phyloP scores from a whole-genome alignment of 2,888 invertebrate species.

The Nomada goodeniana region DNA sequence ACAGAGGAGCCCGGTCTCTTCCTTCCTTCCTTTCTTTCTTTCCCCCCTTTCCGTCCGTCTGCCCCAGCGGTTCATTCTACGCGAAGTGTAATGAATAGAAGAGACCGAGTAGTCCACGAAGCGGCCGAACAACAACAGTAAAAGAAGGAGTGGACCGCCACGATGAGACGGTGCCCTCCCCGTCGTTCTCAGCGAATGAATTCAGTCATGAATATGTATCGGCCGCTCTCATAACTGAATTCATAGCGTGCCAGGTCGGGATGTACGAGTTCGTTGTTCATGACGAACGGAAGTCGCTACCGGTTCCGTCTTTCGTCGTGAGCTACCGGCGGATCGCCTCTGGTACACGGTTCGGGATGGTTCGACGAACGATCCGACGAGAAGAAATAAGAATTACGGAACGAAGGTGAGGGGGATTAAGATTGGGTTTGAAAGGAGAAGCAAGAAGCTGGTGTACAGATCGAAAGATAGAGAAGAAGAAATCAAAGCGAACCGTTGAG shows the following conservation, averaged over 20 bases:
- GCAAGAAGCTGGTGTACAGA: too few species aligned
- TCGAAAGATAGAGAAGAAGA: too few species aligned
- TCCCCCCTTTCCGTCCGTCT: too few species aligned
- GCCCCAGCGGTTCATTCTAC: constrained; percentile 18
- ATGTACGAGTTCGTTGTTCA: constrained; percentile 52
- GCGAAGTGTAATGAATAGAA: constrained; percentile 63
- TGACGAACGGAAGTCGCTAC: constrained; percentile 66
- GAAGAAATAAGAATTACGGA: too few species aligned
- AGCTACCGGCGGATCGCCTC: background rate
- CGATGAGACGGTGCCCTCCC: constrained; percentile 76
- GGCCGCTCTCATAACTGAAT: constrained; percentile 76
- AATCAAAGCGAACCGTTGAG: too few species aligned
- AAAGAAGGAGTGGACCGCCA: constrained; percentile 60
- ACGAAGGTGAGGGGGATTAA: too few species aligned
- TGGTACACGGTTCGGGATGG: background rate
- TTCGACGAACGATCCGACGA: too few species aligned
- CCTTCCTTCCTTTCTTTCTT: background rate
- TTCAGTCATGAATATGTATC: constrained; percentile 82
- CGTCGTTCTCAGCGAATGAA: constrained; percentile 78
- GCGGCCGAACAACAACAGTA: constrained; percentile 43
- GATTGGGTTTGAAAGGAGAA: too few species aligned
- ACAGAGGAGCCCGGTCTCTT: constrained; percentile 19
- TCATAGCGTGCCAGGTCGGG: constrained; percentile 70
- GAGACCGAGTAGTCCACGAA: constrained; percentile 32
- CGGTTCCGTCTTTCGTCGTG: constrained; percentile 30